Percentiles rank a stretch among this genome's conserved stretches.
Evolutionary conservation across 2,113 vertebrate species (phyloP).

Genomic region (Cephalopholis sonnerati): DNA sequence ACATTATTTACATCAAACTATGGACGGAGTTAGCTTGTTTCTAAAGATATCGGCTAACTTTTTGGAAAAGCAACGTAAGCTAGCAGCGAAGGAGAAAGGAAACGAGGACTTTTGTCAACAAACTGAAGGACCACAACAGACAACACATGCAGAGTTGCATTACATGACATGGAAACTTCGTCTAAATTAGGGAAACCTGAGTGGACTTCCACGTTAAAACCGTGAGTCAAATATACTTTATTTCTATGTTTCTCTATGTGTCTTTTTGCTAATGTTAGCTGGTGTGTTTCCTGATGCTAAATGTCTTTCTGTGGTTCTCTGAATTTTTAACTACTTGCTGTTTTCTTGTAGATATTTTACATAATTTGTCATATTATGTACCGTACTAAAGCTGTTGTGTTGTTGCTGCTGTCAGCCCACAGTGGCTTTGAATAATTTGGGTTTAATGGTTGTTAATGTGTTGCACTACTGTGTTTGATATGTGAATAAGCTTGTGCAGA

Average conservation of each 20-base stretch:
- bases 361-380: no score
- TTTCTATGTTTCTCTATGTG: neutral
- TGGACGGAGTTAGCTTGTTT: neutral
- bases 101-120: neutral
- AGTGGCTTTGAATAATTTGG: neutral
- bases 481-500: neutral
- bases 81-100: neutral
- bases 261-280: neutral
- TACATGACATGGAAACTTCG: neutral
- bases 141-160: neutral
- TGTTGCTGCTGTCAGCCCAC: slow-evolving; percentile 6
- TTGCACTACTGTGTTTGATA: neutral
- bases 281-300: neutral
- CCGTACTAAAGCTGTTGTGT: neutral
- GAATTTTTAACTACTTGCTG: neutral
- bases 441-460: neutral
- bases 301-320: neutral
- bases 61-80: neutral
- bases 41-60: neutral
- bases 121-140: no score
- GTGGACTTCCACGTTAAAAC: neutral
- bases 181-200: neutral
- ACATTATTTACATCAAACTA: neutral
- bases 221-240: neutral
- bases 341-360: neutral